Percentiles rank a stretch among this genome's conserved stretches.
These are phyloP conservation scores for Nephrotoma flavescens DNA, from an alignment of 2,888 invertebrate genomes.

Conservation along the genomic window DNA sequence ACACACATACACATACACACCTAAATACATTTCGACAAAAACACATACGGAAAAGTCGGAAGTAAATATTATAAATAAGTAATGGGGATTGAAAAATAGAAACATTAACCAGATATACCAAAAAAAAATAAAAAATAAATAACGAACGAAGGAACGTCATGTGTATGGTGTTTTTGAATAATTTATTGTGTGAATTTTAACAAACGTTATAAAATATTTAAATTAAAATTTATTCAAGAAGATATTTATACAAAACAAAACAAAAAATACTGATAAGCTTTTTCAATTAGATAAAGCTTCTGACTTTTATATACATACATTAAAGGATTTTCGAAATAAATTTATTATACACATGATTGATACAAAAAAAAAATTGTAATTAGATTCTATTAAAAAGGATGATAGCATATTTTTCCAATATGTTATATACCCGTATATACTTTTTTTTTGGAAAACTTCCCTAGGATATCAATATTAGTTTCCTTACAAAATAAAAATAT, in stretches of 20 bases:
- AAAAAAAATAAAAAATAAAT: background rate
- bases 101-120: background rate
- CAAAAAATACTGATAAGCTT: background rate
- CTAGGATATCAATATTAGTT: background rate
- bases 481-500: background rate
- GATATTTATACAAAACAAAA: background rate
- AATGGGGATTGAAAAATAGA: background rate
- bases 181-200: background rate
- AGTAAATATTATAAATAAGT: background rate
- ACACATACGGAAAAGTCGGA: background rate
- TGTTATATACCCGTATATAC: background rate
- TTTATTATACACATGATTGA: background rate
- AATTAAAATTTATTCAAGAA: background rate
- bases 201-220: background rate
- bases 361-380: background rate
- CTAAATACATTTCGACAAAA: background rate
- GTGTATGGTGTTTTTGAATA: background rate
- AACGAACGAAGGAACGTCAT: background rate
- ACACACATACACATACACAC: background rate
- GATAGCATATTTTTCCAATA: background rate
- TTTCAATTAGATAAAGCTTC: background rate
- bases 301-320: background rate
- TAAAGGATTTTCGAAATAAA: background rate
- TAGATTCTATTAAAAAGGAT: background rate
- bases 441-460: background rate